Evolutionary conservation across 2,888 invertebrate genomes (phyloP).

Genomic region (Lycophotia porphyrea): DNA sequence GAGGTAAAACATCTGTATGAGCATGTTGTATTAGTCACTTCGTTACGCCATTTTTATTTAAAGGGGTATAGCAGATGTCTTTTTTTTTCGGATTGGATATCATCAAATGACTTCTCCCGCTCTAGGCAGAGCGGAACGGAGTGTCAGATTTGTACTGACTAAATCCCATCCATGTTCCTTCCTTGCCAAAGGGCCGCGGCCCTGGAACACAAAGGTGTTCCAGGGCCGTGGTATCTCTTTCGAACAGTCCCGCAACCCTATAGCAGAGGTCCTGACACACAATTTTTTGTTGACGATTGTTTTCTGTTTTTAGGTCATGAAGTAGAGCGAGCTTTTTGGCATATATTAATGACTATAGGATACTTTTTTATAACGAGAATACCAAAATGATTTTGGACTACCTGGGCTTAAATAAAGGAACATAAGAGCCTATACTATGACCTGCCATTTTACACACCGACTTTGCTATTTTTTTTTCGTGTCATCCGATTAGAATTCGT

Average conservation of each 20-base stretch:
- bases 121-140: too few species aligned
- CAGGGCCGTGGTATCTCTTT: too few species aligned
- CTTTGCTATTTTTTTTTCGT: background rate
- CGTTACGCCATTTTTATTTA: background rate
- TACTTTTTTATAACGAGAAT: background rate
- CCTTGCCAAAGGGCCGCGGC: too few species aligned
- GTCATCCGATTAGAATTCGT: background rate
- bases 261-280: slow-evolving; percentile 17
- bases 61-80: slow-evolving; percentile 20
- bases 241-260: too few species aligned
- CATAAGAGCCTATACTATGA: background rate
- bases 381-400: background rate
- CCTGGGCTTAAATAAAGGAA: background rate
- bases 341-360: background rate
- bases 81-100: too few species aligned
- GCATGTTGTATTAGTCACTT: slow-evolving; percentile 44
- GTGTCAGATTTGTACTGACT: too few species aligned
- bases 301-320: background rate
- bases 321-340: background rate
- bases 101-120: too few species aligned
- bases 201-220: too few species aligned
- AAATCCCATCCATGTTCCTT: too few species aligned
- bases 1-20: slow-evolving; percentile 64
- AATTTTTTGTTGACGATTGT: background rate
- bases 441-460: background rate